A percentile compares a stretch with the other conserved stretches of the same genome.
These are phyloP conservation scores for Trachelus stipa DNA, from an alignment of 2,888 invertebrate species.

Conservation along the genomic window DNA sequence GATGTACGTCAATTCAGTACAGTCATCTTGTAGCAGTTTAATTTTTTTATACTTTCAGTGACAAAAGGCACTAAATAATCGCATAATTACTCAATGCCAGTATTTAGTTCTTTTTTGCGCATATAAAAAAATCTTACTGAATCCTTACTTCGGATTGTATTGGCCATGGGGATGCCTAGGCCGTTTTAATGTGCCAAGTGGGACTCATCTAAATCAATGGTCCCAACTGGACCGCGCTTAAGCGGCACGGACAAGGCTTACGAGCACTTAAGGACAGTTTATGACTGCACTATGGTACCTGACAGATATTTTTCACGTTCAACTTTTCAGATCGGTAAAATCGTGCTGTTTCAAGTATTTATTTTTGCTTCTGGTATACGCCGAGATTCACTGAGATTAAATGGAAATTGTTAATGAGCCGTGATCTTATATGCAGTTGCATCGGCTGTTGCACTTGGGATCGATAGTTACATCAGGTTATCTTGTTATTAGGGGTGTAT, in stretches of 20 bases:
- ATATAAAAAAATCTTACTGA: background rate
- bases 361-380: background rate
- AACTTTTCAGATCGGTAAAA: background rate
- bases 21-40: background rate
- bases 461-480: background rate
- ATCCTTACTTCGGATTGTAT: background rate
- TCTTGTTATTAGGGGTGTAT: background rate
- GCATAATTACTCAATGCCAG: background rate
- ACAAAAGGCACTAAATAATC: background rate
- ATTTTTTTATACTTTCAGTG: no score
- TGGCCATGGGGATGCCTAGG: background rate
- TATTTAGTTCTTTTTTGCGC: background rate
- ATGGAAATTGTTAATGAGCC: background rate
- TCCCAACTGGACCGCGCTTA: background rate
- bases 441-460: background rate
- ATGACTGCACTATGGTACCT: background rate
- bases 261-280: constrained; percentile 13
- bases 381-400: background rate
- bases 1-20: background rate
- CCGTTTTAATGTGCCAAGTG: background rate
- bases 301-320: background rate
- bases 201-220: background rate
- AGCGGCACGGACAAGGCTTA: background rate
- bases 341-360: background rate
- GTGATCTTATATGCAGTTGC: background rate